Evolutionary conservation across 2,797 vertebrate genomes (phyloP).

Genomic region (Chaetodon trifasciatus): DNA sequence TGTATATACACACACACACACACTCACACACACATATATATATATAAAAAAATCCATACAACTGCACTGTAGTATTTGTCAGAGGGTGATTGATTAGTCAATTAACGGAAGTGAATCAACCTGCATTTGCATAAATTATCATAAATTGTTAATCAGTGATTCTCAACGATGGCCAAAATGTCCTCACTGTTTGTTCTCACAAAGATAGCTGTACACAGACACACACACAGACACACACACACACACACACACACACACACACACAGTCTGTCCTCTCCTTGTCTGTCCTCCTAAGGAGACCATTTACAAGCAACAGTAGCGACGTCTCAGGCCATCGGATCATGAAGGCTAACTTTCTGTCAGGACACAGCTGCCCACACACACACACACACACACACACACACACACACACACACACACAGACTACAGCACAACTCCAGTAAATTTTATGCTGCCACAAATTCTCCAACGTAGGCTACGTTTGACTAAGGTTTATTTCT

Average conservation of each 20-base stretch:
- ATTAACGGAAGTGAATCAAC: too few relatives aligned
- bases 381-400: slow-evolving; percentile 19
- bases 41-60: too few relatives aligned
- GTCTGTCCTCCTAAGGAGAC: slow-evolving; percentile 42
- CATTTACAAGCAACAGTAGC: slow-evolving; percentile 58
- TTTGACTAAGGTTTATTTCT: slow-evolving; percentile 10
- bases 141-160: too few relatives aligned
- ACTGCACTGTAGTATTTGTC: too few relatives aligned
- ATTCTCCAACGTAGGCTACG: slow-evolving; percentile 29
- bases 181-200: too few relatives aligned
- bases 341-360: slow-evolving; percentile 60
- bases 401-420: slow-evolving; percentile 12
- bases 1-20: too few relatives aligned
- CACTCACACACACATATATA: too few relatives aligned
- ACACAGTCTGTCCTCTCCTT: slow-evolving; percentile 27
- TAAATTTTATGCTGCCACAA: slow-evolving; percentile 36
- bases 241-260: slow-evolving; percentile 32
- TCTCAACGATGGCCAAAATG: too few relatives aligned
- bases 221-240: slow-evolving; percentile 14
- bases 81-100: too few relatives aligned
- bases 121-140: too few relatives aligned
- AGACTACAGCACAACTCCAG: slow-evolving; percentile 7
- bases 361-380: slow-evolving; percentile 34
- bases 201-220: not conserved
- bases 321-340: slow-evolving; percentile 64